Percentiles rank a stretch among this genome's conserved stretches.
Evolutionary conservation across 2,888 invertebrate species (phyloP).

Genomic region (Heteromurus nitidus): DNA sequence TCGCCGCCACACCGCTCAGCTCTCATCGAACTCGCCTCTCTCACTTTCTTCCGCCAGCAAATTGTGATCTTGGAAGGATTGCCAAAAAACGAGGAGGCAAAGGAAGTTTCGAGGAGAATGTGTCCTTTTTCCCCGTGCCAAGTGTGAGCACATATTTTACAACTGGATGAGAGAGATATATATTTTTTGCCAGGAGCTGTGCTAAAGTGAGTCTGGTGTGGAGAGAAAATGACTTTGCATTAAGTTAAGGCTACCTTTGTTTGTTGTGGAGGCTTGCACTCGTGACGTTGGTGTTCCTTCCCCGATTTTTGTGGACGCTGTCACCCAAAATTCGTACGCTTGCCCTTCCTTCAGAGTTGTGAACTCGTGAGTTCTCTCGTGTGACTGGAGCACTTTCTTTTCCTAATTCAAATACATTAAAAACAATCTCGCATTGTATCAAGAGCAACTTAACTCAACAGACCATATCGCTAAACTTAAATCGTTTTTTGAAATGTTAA

Average conservation of each 20-base stretch:
- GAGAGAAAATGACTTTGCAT: too few species aligned
- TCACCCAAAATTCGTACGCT: conserved; percentile 83
- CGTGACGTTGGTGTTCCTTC: conserved; percentile 81
- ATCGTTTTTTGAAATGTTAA: background rate
- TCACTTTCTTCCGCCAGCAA: background rate
- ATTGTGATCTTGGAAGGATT: conserved; percentile 27
- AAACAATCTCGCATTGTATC: too few species aligned
- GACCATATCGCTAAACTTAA: too few species aligned
- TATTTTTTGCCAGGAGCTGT: conserved; percentile 6
- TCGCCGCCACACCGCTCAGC: too few species aligned
- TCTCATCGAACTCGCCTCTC: too few species aligned
- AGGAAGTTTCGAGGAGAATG: background rate
- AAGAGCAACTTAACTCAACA: too few species aligned
- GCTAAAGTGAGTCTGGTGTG: background rate
- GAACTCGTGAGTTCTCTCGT: conserved; percentile 82
- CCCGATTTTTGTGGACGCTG: conserved; percentile 88
- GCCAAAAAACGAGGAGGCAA: too few species aligned
- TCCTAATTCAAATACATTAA: conserved; percentile 62
- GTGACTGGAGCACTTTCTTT: conserved; percentile 62
- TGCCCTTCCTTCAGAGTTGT: conserved; percentile 83
- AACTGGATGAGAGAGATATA: conserved; percentile 20
- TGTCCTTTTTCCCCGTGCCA: conserved; percentile 26
- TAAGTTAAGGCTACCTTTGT: conserved; percentile 72
- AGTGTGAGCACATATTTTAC: conserved; percentile 30
- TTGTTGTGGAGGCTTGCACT: conserved; percentile 65